These are phyloP conservation scores for Neodiprion virginianus DNA, from an alignment of 1,140 invertebrate genomes.

Conservation along the genomic window DNA sequence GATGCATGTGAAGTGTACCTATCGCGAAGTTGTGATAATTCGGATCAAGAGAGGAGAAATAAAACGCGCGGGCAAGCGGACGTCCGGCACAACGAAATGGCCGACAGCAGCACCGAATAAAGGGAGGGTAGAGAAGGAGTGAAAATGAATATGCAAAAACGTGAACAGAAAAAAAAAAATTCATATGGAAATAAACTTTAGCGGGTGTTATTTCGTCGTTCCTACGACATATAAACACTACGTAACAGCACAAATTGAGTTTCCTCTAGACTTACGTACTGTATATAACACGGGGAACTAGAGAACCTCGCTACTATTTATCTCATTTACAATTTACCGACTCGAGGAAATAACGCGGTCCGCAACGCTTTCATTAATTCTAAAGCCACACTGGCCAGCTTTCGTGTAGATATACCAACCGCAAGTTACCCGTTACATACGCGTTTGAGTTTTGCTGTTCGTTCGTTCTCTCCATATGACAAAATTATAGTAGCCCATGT, in stretches of 20 bases:
- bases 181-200: too few relatives aligned
- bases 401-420: background rate
- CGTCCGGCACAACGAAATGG: too few relatives aligned
- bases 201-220: background rate
- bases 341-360: background rate
- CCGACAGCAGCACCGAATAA: too few relatives aligned
- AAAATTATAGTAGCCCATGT: background rate
- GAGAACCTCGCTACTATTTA: background rate
- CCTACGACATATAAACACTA: background rate
- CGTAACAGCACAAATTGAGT: background rate
- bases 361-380: constrained; percentile 2
- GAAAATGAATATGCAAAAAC: too few relatives aligned
- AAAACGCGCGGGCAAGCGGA: too few relatives aligned
- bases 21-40: too few relatives aligned
- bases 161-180: too few relatives aligned
- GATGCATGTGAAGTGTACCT: too few relatives aligned
- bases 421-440: background rate
- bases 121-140: too few relatives aligned
- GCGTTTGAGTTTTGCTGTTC: background rate
- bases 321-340: constrained; percentile 4
- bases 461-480: background rate
- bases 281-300: background rate
- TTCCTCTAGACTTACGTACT: background rate
- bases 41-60: too few relatives aligned
- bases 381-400: background rate